Evolutionary conservation across 2,888 invertebrate species (phyloP), one percentile per base, ranked within the genome.

Genomic region (Calliopum simillimum): DNA sequence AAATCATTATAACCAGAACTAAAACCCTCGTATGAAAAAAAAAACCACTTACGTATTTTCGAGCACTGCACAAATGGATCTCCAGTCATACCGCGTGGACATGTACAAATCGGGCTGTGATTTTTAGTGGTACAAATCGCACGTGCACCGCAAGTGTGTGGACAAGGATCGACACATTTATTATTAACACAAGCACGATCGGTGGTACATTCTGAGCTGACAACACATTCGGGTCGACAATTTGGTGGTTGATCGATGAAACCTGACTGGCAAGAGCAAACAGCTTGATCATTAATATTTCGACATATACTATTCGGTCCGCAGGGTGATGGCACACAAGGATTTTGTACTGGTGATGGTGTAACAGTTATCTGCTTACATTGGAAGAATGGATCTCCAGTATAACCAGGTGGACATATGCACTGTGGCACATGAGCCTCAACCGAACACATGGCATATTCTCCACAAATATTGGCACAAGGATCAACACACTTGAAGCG

Each of bases 291-390:
- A 79, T 94, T 93, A 8, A 93, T 90, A 78, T 91, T 91, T 79
- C 94, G 89, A 75, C 96, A 96, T 81, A 94, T 93, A 81, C 94
- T 94, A 83, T 95, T 94, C 1, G 94, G 94, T 63, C 96, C 96
- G 83, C 96, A 96, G 0, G 96, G 95, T 25, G 94, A 91, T 67
- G 94, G 94, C 73, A 90, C 89, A 79, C 96, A 96, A 8, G 94
- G 94, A 80, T 94, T 92, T 70, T 88, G 78, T 46, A 87, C 86
- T 58, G 89, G 88, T 3, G 80, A 73, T 2, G 80, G 79, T 1
- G 83, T 80, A 0, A 78, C 74, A 3, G 78, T 85, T 64, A 90
- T 87, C 82, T 89, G 89, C 79, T 88, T 89, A 80, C 93, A 93
- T 79, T 91, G 90, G 86, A 91, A 93, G 88, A 94, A 94, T 72